Conservation (phyloP, 2,113 vertebrate species). For the Tursiops truncatus region DNA sequence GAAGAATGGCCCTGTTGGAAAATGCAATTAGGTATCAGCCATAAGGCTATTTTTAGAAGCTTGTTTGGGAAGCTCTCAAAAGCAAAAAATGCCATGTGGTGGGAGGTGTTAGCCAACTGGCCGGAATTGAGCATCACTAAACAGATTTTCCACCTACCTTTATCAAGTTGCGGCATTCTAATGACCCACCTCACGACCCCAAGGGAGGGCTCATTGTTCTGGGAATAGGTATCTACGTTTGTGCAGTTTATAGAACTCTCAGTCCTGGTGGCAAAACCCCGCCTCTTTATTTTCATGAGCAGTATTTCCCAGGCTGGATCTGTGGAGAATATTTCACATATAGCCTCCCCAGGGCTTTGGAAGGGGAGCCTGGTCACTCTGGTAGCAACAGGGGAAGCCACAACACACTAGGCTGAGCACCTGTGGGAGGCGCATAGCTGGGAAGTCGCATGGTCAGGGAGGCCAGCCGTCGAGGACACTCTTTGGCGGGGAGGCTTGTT, state of each 20-base stretch:
- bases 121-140: slow-evolving; percentile 69
- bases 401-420: background rate
- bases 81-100: slow-evolving; percentile 71
- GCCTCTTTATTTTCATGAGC: slow-evolving; percentile 58
- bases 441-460: background rate
- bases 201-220: slow-evolving; percentile 61
- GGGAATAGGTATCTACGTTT: slow-evolving; percentile 68
- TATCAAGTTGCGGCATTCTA: slow-evolving; percentile 46
- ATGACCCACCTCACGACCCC: background rate
- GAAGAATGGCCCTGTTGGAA: slow-evolving; percentile 77
- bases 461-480: no score
- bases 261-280: slow-evolving; percentile 55
- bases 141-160: slow-evolving; percentile 53
- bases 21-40: slow-evolving; percentile 75
- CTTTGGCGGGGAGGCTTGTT: background rate
- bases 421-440: accelerated
- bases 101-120: slow-evolving; percentile 43
- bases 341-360: background rate
- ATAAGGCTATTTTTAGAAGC: slow-evolving; percentile 78
- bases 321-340: slow-evolving; percentile 23
- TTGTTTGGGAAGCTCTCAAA: slow-evolving; percentile 77
- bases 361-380: background rate
- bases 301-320: slow-evolving; percentile 25
- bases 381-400: background rate
- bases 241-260: slow-evolving; percentile 63